Evolutionary conservation across 1,140 invertebrate species (phyloP), one percentile per base, ranked within the genome.

Genomic region (Cherax destructor): DNA sequence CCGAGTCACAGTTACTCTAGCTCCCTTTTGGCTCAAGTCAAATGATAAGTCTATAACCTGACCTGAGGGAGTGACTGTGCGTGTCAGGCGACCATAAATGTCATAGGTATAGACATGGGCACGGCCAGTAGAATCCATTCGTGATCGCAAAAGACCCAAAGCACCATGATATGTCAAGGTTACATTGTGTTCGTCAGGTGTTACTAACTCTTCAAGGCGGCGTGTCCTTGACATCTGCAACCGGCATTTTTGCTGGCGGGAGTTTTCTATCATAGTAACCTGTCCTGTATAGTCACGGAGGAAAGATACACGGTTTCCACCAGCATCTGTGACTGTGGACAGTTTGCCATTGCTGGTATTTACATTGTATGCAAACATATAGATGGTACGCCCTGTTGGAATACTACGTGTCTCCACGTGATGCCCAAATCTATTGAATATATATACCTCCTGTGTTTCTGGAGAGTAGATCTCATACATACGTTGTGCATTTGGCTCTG

Each of bases 81-180:
- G 97, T 5, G 97, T 97, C 0, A 99, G 95, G 92, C 98, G 96
- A 18, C 98, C 98, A 94, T 99, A 99, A 94, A 98, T 97, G 94
- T 99, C 98, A 94, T 99, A 99, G 94, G 98, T 97, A 94, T 99
- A 99, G 2, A 99, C 97, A 94, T 98, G 98, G 84, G 97, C 98
- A 86, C 98, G 95, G 4, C 98, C 98, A 6, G 97, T 97, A 56
- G 97, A 98, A 94, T 99, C 98, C 69, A 98, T 95, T 94, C 98
- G 97, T 0, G 97, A 97, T 93, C 97, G 97, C 16, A 99, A 94
- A 47, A 99, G 95, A 1, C 98, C 98, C 4, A 97, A 97, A 0
- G 97, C 97, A 3, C 97, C 97, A 93, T 99, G 97, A 94, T 99
- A 99, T 92, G 98, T 98, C 94, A 99, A 99, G 1, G 97, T 93